Evolutionary conservation across 2,797 vertebrate species (phyloP), one percentile per base, ranked within the genome.

Genomic region (Sarcoramphus papa): DNA sequence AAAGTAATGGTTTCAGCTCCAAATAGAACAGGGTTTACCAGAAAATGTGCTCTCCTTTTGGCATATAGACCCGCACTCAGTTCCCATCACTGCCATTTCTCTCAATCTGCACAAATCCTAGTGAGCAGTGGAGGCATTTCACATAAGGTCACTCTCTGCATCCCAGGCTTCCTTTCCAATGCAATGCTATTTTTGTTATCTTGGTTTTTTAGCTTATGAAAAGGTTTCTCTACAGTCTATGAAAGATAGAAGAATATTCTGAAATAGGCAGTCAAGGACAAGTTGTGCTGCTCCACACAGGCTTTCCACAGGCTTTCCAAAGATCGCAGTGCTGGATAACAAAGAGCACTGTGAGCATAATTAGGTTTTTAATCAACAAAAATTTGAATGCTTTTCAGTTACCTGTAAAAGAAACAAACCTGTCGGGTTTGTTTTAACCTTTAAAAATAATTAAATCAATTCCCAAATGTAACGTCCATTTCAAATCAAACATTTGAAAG

Each of bases 391-490:
- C 6, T 89, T 89, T 87, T 79, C 70, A 70, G 8, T 56, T 56
- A 47, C 12, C 27, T 88, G 15, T 73, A 48, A 82, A 84, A 79
- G 24, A 81, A 84, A 51, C 1, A 53, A 84, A 72, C 0, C 0
- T 64, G 4, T 25, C 2, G 0, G 3, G 1, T 65, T 69, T 86
- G 9, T 12, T 92, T 86, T 73, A 82, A 62, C 25, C 2, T 82
- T 92, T 79, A 69, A 85, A 92, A 83, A 51, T 25, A 68, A 90
- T 60, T 83, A 68, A 35, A 56, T 21, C 41, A 41, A 78, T 63
- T 74, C 27, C 15, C 27, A 70, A 77, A 74, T n/a, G 7, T 23
- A 77, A 91, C 25, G 1, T 70, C 18, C 0, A 5, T 41, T 70
- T 92, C 31, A 59, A 67, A 85, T 73, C 20, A 76, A 75, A 25